phyloP scores from a whole-genome alignment of 2,888 invertebrate species.

The Drosophila cognata region DNA sequence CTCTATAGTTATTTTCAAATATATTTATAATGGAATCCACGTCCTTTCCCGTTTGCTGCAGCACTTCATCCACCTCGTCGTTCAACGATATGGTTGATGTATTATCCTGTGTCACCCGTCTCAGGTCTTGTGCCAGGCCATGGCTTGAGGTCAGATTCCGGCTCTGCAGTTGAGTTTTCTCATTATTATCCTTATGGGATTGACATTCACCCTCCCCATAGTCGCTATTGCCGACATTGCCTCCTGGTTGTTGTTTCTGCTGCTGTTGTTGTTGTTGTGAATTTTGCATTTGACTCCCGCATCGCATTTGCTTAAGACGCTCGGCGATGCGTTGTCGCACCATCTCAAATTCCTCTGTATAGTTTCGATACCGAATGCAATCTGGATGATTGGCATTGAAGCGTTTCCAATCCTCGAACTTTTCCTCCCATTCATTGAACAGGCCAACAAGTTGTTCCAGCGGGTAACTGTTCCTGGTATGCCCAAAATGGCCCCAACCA shows the following conservation, averaged over 20 bases:
- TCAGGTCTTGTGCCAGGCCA: background rate
- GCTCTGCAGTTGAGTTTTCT: background rate
- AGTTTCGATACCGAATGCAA: constrained; percentile 92
- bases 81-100: constrained; percentile 66
- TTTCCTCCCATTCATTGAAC: constrained; percentile 95
- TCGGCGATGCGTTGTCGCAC: constrained; percentile 92
- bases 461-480: constrained; percentile 88
- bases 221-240: background rate
- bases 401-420: constrained; percentile 95
- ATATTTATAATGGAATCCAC: constrained; percentile 67
- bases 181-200: background rate
- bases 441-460: constrained; percentile 92
- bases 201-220: background rate
- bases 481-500: constrained; percentile 12
- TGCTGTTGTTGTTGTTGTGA: constrained; percentile 3
- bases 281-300: constrained; percentile 83
- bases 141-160: background rate
- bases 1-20: constrained; percentile 85
- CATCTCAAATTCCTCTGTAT: constrained; percentile 94
- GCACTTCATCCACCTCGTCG: constrained; percentile 49
- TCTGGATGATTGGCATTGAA: constrained; percentile 97
- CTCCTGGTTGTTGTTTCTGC: background rate
- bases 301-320: constrained; percentile 93
- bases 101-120: constrained; percentile 49
- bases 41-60: background rate